Evolutionary conservation across 2,113 vertebrate genomes (phyloP), one percentile per base, ranked within the genome.

Genomic region (Heptranchias perlo): DNA sequence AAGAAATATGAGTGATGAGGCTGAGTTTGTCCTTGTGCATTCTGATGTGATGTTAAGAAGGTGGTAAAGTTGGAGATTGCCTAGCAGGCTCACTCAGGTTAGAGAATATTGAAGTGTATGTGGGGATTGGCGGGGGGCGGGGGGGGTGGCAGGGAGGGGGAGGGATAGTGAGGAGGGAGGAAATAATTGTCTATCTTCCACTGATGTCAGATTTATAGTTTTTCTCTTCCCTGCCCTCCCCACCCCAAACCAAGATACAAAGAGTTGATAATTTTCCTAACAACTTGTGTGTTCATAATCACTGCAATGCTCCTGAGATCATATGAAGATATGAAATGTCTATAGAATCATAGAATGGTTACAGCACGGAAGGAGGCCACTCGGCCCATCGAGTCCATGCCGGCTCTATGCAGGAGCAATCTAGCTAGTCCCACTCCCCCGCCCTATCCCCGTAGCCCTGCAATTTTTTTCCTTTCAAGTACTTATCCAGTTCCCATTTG

Each of bases 1-100:
- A 95, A n/a, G n/a, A n/a, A 95, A 69, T 89, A 49, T 49, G 62
- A 49, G 28, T 95, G 39, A 93, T 93, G 13, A 95, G 23, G 92
- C n/a, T 94, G 39, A n/a, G 14, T 94, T 94, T 28, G 35, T 25
- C 92, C n/a, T 44, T 67, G 44, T 94, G 3, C 35, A 44, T 1
- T 23, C 61, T 44, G 35, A 61, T 65, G 18, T 65, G n/a, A 65
- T 47, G 13, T 52, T 10, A 94, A 61, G n/a, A n/a, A 47, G 21
- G 23, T 67, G 62, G 16, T 64, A 91, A 58, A 92, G 4, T 28
- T 93, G 58, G 62, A 65, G 67, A 94, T 0, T 31, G 65, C 13
- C 64, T 11, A 67, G 16, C 39, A 62, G 16, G 61, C n/a, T 64
- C 64, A 35, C n/a, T 14, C 3, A 61, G 89, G 54, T 25, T 61